A percentile compares a stretch with the other conserved stretches of the same genome.
These are phyloP conservation scores for Percina caprodes DNA, from an alignment of 2,113 vertebrate genomes.

Conservation along the genomic window DNA sequence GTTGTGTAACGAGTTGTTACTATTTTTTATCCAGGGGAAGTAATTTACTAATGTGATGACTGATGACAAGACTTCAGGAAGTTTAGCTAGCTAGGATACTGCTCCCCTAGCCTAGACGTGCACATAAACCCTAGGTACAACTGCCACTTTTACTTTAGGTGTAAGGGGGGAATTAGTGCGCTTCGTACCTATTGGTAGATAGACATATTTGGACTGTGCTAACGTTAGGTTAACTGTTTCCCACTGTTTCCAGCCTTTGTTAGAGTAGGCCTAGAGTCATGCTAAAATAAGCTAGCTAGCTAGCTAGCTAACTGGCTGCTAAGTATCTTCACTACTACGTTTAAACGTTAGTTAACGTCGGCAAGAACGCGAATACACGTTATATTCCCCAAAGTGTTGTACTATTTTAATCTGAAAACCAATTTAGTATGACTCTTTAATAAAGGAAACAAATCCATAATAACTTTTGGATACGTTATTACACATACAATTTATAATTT, in stretches of 20 bases:
- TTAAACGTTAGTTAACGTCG: not conserved
- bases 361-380: too few species aligned
- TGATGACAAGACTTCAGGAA: conserved; percentile 4
- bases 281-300: not conserved
- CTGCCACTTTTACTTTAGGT: too few species aligned
- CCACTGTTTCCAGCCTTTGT: not conserved
- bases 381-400: not conserved
- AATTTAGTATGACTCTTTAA: not conserved
- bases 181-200: too few species aligned
- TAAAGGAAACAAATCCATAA: not conserved
- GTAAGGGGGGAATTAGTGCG: too few species aligned
- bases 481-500: not conserved
- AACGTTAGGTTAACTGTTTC: not conserved
- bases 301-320: too few species aligned
- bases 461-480: not conserved
- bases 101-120: not conserved
- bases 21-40: not conserved
- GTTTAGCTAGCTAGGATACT: not conserved
- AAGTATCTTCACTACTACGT: not conserved
- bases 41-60: not conserved
- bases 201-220: too few species aligned
- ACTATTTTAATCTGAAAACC: not conserved
- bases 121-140: not conserved
- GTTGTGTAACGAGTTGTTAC: not conserved
- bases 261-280: not conserved